Base-by-base conservation (phyloP, 2,888 invertebrate genomes). In the Aleiodes testaceus region DNA sequence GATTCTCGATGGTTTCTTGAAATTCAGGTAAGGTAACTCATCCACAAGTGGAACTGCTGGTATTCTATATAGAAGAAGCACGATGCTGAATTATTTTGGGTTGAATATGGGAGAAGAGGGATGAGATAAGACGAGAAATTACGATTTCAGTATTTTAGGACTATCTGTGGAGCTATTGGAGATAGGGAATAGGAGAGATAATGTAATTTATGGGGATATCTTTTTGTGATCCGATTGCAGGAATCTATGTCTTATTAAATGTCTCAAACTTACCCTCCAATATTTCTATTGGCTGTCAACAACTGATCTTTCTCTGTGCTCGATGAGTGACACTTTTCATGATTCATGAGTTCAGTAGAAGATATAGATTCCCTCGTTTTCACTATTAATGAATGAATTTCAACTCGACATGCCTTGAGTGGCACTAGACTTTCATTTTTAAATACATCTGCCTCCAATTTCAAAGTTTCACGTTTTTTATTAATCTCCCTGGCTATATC, bases 21-120 rank as follows among this genome's bases (percentile, higher is more conserved):
- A 90, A 26, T 88, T 88, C 65, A 91, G 87, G 78, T 86, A 89
- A 63, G 90, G 89, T 72, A 91, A 89, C 77, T 90, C 90, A 77
- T 89, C 88, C n/a, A 89, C 83, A 67, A 87, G 87, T 36, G 91
- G 91, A 16, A 91, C 89, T 77, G 89, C 90, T 26, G 91, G 91
- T 71, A 91, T 85, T 78, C 89, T 83, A 52, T 5, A 9, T 18
- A 49, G 7, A 9, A 55, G 16, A n/a, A 44, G 16, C 9, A 22
- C n/a, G 4, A 61, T 30, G 44, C 11, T 47, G 9, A 47, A 42
- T 14, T 63, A 69, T 47, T 36, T 36, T 7, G 9, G 11, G 4
- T 36, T 36, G 9, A 36, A 36, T 36, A 2, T 36, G 9, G 36
- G 36, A 36, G 36, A 36, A 11, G 2, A 36, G 0, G 36, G 11